phyloP scores from a whole-genome alignment of 2,113 vertebrate species.

The Alexandromys fortis region DNA sequence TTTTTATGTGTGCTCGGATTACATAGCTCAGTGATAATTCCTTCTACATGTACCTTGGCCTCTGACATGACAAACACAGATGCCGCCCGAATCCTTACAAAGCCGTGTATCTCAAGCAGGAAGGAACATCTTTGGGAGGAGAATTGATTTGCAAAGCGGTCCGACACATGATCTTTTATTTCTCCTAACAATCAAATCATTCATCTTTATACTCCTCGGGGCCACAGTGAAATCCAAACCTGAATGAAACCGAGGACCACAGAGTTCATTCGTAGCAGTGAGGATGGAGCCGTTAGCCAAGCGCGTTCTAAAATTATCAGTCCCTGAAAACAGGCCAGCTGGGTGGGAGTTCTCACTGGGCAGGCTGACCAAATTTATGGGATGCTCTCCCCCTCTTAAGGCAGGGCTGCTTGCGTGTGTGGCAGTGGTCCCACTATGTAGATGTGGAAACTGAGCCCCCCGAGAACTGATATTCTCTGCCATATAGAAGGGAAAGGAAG shows the following conservation, averaged over 20 bases:
- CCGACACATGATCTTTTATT: conserved; percentile 42
- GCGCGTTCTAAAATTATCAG: conserved; percentile 68
- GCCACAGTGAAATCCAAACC: conserved; percentile 61
- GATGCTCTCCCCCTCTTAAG: too few species aligned
- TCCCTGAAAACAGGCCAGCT: not conserved
- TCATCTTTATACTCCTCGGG: conserved; percentile 54
- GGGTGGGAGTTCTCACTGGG: not conserved
- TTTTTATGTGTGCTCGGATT: conserved; percentile 42
- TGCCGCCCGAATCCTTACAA: conserved; percentile 29
- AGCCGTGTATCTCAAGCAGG: not conserved
- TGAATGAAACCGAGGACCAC: not conserved
- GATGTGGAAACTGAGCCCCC: not conserved
- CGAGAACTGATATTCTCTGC: not conserved
- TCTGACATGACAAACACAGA: conserved; percentile 12
- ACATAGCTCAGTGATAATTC: conserved; percentile 47
- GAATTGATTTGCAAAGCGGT: conserved; percentile 52
- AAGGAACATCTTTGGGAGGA: conserved; percentile 36
- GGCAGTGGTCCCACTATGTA: not conserved
- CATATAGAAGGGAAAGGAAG: not conserved
- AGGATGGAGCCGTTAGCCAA: conserved; percentile 51
- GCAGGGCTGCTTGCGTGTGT: not conserved
- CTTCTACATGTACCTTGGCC: conserved; percentile 65
- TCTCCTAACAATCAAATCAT: conserved; percentile 58
- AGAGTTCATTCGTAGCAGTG: conserved; percentile 63
- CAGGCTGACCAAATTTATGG: not conserved